Evolutionary conservation across 1,140 invertebrate genomes (phyloP), one percentile per base, ranked within the genome.

Genomic region (Drosophila orosa): DNA sequence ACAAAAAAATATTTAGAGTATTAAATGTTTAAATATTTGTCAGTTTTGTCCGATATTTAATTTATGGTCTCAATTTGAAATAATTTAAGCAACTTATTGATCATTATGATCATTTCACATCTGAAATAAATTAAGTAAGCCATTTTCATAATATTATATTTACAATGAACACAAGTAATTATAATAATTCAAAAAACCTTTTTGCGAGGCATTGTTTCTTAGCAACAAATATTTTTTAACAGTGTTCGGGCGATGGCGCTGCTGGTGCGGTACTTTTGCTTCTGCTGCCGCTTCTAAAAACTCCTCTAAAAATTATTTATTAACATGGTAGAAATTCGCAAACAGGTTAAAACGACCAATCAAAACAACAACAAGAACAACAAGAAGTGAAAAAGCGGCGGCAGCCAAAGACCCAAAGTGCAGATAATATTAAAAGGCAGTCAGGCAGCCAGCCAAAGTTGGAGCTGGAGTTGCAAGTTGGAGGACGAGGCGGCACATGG

Each of bases 281-380:
- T 60, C 69, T 37, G 27, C 71, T 69, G 54, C 73, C 52, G 71
- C 72, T 57, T 71, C 74, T 75, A 74, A 75, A 75, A 86, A 87
- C 80, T 87, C 84, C 84, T 89, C 80, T 89, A 89, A 89, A 89
- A 89, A 89, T 89, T 89, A 89, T 89, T 89, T 89, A 89, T 89
- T 89, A 89, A 89, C 84, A 89, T 89, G 84, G 84, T 84, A 84
- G 80, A 89, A 89, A 89, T 89, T 89, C 84, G 84, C 84, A 89
- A 89, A 89, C 84, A 89, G 84, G 84, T 89, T 89, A 89, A 89
- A 89, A 72, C 80, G 85, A 84, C 72, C 84, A 87, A 87, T 89
- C 84, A 87, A 87, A 87, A 80, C 84, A 89, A 80, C 72, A 86
- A 86, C 66, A 85, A 66, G 42, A 74, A 42, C 65, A 40, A n/a